Evolutionary conservation across 2,797 vertebrate species (phyloP), one percentile per base, ranked within the genome.

Genomic region (Protonibea diacanthus): DNA sequence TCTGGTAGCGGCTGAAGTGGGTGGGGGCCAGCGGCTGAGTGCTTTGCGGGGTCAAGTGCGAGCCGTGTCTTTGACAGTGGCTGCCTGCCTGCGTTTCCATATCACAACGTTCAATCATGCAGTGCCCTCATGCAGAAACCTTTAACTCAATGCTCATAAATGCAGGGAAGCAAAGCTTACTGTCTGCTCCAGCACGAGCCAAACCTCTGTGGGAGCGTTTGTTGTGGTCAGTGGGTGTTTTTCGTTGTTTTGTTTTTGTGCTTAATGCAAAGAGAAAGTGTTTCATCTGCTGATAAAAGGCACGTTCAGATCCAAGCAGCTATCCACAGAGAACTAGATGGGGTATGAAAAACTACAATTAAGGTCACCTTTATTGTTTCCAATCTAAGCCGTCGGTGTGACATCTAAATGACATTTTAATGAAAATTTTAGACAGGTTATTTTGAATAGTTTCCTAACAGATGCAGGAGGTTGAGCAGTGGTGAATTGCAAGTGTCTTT

Each of bases 41-140:
- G 90, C 88, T 85, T 9, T 20, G 65, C 48, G 61, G 87, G 95
- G 94, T 95, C 94, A 95, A 95, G 91, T 91, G 91, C 87, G 56
- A 91, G 91, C 65, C 71, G 44, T 84, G 89, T 92, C 89, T 92
- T 89, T 91, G 90, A 94, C 91, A 91, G 89, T 91, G 88, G 90
- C 87, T 91, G 91, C 88, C 88, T 92, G 90, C 88, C 90, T 89
- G 89, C 83, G 90, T 93, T 94, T 95, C 91, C 92, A 91, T 92
- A 92, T 92, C 84, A 80, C 90, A 91, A 90, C 87, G 83, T 89
- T 94, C 93, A 93, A 94, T 95, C 93, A 94, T 85, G 86, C 91
- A 62, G 84, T 79, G 84, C 86, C 89, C 90, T 94, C 91, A 94
- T 94, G 93, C 93, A 94, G 93, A 95, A 94, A 94, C 87, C 91